These are phyloP conservation scores for Diarsia rubi DNA, from an alignment of 2,888 invertebrate species.

Conservation along the genomic window DNA sequence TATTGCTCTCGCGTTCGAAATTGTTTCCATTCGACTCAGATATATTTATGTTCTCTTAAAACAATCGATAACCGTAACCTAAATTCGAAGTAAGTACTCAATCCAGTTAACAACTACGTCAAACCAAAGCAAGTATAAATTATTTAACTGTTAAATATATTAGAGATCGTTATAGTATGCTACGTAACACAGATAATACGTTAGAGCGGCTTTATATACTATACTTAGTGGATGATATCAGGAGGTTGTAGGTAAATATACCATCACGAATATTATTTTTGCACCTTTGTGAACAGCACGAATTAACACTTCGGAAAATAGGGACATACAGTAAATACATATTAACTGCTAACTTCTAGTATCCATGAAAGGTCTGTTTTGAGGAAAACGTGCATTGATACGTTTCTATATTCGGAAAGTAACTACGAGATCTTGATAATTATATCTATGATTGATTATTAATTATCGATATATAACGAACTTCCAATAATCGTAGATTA, in stretches of 20 bases:
- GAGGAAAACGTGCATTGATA: slow-evolving; percentile 20
- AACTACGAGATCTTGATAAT: slow-evolving; percentile 19
- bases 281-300: slow-evolving; percentile 50
- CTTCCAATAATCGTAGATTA: slow-evolving; percentile 10
- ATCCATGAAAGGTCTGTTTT: slow-evolving; percentile 23
- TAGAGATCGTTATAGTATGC: slow-evolving; percentile 7
- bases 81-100: slow-evolving; percentile 48
- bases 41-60: slow-evolving; percentile 54
- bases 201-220: slow-evolving; percentile 22
- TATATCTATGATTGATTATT: slow-evolving; percentile 32
- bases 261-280: slow-evolving; percentile 66
- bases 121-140: slow-evolving; percentile 38
- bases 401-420: background rate
- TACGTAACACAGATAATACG: slow-evolving; percentile 13
- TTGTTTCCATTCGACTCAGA: slow-evolving; percentile 36
- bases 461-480: slow-evolving; percentile 35
- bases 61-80: slow-evolving; percentile 60
- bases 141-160: slow-evolving; percentile 27
- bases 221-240: slow-evolving; percentile 51
- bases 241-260: slow-evolving; percentile 60
- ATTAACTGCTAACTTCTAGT: slow-evolving; percentile 5
- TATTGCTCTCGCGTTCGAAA: slow-evolving; percentile 20
- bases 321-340: background rate
- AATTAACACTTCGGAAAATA: slow-evolving; percentile 53
- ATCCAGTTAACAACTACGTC: slow-evolving; percentile 38